A percentile compares a stretch with the other conserved stretches of the same genome.
These are phyloP conservation scores for Druon quercuslanigerum DNA, from an alignment of 1,140 invertebrate genomes.

Conservation along the genomic window DNA sequence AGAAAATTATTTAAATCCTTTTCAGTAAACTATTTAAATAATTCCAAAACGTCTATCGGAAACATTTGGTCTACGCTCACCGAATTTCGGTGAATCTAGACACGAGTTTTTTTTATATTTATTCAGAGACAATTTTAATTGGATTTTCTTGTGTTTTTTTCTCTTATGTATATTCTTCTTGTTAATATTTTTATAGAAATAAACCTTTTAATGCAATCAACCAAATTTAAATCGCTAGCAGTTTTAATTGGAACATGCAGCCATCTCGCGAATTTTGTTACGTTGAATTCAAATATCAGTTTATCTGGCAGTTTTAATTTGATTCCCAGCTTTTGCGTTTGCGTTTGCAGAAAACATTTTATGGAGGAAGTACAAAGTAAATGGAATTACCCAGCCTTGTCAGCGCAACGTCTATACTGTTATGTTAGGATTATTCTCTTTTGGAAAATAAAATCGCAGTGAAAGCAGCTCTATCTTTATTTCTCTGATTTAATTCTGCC, in stretches of 20 bases:
- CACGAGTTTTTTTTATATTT: too few species aligned
- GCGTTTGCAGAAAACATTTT: constrained; percentile 20
- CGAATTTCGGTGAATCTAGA: too few species aligned
- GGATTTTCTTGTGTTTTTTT: too few species aligned
- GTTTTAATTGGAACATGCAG: constrained; percentile 4
- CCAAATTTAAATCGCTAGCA: constrained; percentile 2
- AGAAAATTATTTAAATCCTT: too few species aligned
- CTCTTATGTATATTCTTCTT: background rate
- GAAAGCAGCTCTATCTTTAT: background rate
- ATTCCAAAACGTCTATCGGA: too few species aligned
- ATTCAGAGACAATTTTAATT: too few species aligned
- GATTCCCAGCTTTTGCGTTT: constrained; percentile 13
- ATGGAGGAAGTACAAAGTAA: constrained; percentile 11
- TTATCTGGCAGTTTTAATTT: constrained; percentile 23
- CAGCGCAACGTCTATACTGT: background rate
- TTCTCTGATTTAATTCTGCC: background rate
- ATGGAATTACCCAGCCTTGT: constrained; percentile 8
- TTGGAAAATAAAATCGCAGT: background rate
- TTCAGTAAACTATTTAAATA: too few species aligned
- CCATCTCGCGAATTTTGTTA: background rate
- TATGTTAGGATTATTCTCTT: constrained; percentile 4
- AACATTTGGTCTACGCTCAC: too few species aligned
- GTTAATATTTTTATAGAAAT: background rate
- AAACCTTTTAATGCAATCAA: background rate
- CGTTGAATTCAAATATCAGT: constrained; percentile 23